These are phyloP conservation scores for Hipposideros armiger DNA, from an alignment of 2,113 vertebrate genomes.

Conservation along the genomic window DNA sequence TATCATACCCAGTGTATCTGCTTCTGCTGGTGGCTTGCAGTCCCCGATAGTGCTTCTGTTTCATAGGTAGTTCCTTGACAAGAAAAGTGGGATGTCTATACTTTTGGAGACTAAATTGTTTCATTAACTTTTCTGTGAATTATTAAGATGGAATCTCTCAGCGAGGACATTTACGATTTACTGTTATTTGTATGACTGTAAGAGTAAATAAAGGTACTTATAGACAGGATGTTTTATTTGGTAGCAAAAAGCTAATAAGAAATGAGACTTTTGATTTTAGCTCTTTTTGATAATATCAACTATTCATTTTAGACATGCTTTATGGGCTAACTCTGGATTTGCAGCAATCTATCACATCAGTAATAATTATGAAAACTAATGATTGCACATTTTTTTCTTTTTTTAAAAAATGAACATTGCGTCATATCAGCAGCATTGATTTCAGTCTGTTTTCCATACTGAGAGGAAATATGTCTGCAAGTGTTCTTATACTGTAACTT, in stretches of 20 bases:
- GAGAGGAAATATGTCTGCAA: conserved; percentile 75
- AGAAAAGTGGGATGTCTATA: background rate
- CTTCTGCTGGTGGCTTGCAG: background rate
- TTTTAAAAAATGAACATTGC: conserved; percentile 18
- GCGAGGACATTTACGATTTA: background rate
- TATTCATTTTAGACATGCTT: background rate
- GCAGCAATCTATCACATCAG: background rate
- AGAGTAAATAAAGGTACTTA: background rate
- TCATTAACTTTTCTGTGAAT: background rate
- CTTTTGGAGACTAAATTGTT: background rate
- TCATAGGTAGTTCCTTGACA: background rate
- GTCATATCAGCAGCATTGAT: conserved; percentile 54
- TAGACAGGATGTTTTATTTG: background rate
- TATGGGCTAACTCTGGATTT: background rate
- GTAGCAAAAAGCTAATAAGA: background rate
- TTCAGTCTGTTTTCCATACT: conserved; percentile 68
- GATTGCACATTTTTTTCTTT: background rate
- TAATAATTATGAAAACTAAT: conserved; percentile 32
- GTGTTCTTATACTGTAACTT: conserved; percentile 60
- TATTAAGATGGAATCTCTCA: conserved; percentile 23
- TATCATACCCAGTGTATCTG: background rate
- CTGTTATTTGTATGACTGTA: background rate
- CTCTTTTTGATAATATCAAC: background rate
- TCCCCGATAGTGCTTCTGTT: background rate
- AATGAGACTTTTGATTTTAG: background rate